Base-by-base conservation (phyloP, 2,888 invertebrate species). In the Chalcosyrphus nemorum region DNA sequence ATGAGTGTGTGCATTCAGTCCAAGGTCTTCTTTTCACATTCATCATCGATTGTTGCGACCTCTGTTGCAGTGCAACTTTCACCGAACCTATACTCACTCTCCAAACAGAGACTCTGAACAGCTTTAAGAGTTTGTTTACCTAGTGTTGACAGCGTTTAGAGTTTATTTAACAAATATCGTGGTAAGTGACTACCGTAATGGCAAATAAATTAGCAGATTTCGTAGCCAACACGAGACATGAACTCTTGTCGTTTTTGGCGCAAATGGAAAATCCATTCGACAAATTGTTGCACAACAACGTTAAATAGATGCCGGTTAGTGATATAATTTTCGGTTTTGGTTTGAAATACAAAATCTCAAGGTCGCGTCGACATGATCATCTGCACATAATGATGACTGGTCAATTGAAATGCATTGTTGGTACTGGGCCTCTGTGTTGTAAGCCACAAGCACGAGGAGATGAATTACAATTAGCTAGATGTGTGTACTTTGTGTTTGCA, bases 21-120 rank as follows among this genome's bases (percentile, higher is more conserved):
- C 65, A 75, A 75, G 75, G 65, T 75, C 27, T 27, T 50, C 47
- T 47, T 57, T 71, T 43, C 41, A 66, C 66, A 27, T 63, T n/a
- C 19, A 43, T 19, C 21, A 41, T 0, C 54, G 15, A 41, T 41
- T 57, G 13, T 38, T 17, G 11, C 35, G 41, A 24, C 19, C 15
- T 15, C 24, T 29, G n/a, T 50, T 65, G 52, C 47, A 38, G 6
- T 47, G 38, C 13, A 66, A 41, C 65, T 75, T 75, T 75, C 57
- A 57, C 74, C 17, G 13, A 11, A 41, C 3, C 1, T 61, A n/a
- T 13, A 27, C 43, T 1, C 59, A 27, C 15, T 6, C 1, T n/a
- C n/a, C n/a, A n/a, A n/a, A n/a, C n/a, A n/a, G 32, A 32, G 24
- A 6, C 47, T n/a, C 32, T 17, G 13, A 29, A 29, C 9, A 38